A percentile compares a stretch with the other conserved stretches of the same genome.
Conservation (phyloP, 2,797 vertebrate genomes). For the Chaenodraco wilsoni region DNA sequence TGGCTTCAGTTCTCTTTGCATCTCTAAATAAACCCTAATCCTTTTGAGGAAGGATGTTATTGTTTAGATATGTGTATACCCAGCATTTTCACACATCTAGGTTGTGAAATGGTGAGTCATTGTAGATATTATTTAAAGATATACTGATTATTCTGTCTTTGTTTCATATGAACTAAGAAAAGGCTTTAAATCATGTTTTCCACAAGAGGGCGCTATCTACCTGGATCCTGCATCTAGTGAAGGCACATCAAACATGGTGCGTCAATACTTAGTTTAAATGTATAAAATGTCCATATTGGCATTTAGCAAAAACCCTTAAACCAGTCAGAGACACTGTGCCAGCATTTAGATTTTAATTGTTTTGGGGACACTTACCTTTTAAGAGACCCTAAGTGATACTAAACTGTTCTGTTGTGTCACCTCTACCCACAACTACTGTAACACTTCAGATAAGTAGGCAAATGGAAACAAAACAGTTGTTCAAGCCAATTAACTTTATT, state of each 20-base stretch:
- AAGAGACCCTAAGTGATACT: neutral
- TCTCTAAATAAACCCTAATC: neutral
- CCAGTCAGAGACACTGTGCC: neutral
- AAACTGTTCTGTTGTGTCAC: neutral
- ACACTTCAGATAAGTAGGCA: neutral
- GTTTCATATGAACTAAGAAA: neutral
- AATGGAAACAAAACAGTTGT: neutral
- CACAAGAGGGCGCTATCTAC: constrained; percentile 63
- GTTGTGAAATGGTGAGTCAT: neutral
- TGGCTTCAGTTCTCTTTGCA: neutral
- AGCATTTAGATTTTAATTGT: neutral
- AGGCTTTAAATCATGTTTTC: constrained; percentile 23
- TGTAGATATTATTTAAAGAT: neutral
- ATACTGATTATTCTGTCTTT: neutral
- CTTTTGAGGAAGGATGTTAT: constrained; percentile 15
- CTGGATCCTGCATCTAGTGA: neutral
- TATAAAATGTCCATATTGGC: neutral
- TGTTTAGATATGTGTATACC: neutral
- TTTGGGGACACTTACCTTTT: neutral
- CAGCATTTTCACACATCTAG: neutral
- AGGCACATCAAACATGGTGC: neutral
- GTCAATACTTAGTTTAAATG: neutral
- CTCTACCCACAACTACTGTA: neutral
- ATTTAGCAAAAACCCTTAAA: neutral
- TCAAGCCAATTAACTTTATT: neutral